Evolutionary conservation across 2,113 vertebrate species (phyloP), one percentile per base, ranked within the genome.

Genomic region (Pluvialis apricaria): DNA sequence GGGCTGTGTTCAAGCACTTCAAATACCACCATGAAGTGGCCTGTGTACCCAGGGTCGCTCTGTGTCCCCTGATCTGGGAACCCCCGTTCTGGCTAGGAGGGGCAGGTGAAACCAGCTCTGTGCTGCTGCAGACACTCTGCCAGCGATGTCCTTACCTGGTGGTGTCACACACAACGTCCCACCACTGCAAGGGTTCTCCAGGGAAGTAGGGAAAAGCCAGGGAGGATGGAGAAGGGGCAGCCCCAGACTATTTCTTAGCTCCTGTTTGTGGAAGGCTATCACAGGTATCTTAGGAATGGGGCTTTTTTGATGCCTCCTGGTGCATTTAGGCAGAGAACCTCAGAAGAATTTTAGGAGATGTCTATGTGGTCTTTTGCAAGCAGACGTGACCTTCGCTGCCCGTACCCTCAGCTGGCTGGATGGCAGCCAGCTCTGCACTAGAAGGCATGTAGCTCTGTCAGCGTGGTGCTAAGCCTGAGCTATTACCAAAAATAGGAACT

Each of bases 401-500:
- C 1, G 6, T 88, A 15, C 61, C 57, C 80, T 94, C 60, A 34
- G 79, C 86, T 91, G 76, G 38, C 81, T 97, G 96, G 96, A 76
- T 11, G 38, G 47, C 81, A 61, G 95, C 96, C 96, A 96, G 94
- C 70, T 69, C 87, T 1, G 7, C 34, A 3, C 44, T 77, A 44
- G 58, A 34, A 85, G 90, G 79, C 83, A 72, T 78, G 36, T 38
- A 22, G 78, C 78, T 93, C 29, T 93, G 92, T 82, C 94, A 93
- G 75, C 3, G 2, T 45, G 49, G 57, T 44, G 81, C 78, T 90
- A 10, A 84, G 91, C 82, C 47, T 18, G 38, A 40, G 70, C 70
- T 40, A 55, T 91, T 71, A 83, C 84, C 96, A 65, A 95, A 97
- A 95, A 95, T 66, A 96, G 93, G 81, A 85, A 69, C 86, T 82